Evolutionary conservation across 2,113 vertebrate genomes (phyloP).

Genomic region (Petrocephalus zakoni): DNA sequence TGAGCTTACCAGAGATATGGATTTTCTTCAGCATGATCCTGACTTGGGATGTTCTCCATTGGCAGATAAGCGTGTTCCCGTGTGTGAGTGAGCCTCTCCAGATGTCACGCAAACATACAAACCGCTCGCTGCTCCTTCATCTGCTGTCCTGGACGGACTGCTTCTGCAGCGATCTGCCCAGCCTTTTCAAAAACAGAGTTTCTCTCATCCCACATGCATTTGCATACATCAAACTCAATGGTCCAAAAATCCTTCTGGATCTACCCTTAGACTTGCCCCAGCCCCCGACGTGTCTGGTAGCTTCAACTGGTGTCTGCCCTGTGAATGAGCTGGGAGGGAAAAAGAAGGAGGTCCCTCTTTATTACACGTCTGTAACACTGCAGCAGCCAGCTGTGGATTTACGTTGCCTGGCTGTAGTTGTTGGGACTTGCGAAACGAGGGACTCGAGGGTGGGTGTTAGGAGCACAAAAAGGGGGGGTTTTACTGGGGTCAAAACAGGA

Average conservation of each 20-base stretch:
- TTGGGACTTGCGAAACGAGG: too few species aligned
- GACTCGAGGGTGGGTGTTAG: too few species aligned
- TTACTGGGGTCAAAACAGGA: too few species aligned
- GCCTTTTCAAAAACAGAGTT: not conserved
- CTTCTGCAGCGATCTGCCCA: not conserved
- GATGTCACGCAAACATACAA: not conserved
- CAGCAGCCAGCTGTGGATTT: not conserved
- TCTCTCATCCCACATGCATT: not conserved
- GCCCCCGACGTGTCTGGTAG: not conserved
- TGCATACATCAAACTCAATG: not conserved
- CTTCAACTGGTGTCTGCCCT: not conserved
- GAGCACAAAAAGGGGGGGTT: too few species aligned
- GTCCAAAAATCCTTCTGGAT: not conserved
- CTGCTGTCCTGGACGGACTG: not conserved
- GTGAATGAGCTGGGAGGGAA: conserved; percentile 3
- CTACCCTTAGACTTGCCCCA: too few species aligned
- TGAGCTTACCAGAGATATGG: conserved; percentile 52
- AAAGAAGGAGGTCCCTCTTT: conserved; percentile 6
- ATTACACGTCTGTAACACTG: conserved; percentile 13
- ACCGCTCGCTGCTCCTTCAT: not conserved
- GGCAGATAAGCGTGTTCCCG: not conserved
- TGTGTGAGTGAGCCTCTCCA: not conserved
- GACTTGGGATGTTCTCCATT: conserved; percentile 46
- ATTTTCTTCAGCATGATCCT: conserved; percentile 45
- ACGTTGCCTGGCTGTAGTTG: not conserved